Conservation (phyloP, 2,797 vertebrate genomes). For the Falco columbarius region DNA sequence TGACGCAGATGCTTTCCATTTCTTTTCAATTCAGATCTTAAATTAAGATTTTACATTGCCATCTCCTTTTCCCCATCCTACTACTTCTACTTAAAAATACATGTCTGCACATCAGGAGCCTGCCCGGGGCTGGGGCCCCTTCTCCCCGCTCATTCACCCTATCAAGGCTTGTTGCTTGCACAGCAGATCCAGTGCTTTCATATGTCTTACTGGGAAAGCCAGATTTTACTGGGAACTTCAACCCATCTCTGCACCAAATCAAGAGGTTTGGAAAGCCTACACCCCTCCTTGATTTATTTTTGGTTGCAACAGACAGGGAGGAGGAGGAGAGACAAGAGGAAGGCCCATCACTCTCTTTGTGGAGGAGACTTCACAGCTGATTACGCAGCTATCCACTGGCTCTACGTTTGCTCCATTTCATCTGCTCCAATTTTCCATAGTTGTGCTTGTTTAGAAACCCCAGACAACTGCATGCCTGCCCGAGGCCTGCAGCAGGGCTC, state of each 20-base stretch:
- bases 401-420: conserved; percentile 28
- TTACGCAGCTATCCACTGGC: background rate
- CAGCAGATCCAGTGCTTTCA: background rate
- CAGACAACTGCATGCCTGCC: conserved; percentile 1
- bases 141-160: background rate
- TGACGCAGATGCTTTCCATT: background rate
- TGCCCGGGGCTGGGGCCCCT: background rate
- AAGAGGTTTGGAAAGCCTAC: background rate
- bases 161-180: background rate
- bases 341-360: background rate
- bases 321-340: background rate
- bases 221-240: background rate
- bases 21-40: conserved; percentile 5
- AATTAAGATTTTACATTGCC: background rate
- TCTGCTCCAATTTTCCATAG: background rate
- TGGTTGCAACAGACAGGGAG: background rate
- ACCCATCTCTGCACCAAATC: background rate
- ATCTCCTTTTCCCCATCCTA: background rate
- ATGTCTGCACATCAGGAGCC: background rate
- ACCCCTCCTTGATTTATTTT: background rate
- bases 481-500: background rate
- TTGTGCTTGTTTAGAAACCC: conserved; percentile 31
- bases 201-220: background rate
- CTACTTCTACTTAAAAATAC: background rate
- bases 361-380: background rate